phyloP scores from a whole-genome alignment of 2,797 vertebrate species.

The Myiotriccus ornatus region DNA sequence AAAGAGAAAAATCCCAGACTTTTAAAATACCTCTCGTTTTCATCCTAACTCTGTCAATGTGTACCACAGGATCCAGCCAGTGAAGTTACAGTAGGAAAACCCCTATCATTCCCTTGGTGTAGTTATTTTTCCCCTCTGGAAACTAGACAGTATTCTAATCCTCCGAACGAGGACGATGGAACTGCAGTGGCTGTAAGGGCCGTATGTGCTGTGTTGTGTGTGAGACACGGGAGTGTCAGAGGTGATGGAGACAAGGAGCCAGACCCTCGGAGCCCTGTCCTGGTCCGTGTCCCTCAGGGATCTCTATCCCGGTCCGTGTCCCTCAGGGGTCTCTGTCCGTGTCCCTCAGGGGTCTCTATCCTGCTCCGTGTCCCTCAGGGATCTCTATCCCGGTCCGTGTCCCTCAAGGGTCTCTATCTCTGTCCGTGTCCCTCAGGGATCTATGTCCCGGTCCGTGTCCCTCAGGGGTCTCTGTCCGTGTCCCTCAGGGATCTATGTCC shows the following conservation, averaged over 20 bases:
- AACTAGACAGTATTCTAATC: accelerated
- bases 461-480: too few species aligned
- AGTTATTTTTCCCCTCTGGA: neutral
- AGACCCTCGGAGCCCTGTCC: neutral
- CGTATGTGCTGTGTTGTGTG: accelerated
- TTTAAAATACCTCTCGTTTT: neutral
- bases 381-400: too few species aligned
- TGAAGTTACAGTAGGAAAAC: neutral
- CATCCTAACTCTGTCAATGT: accelerated
- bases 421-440: too few species aligned
- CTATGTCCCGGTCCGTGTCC: too few species aligned
- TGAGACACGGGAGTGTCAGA: neutral
- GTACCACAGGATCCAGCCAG: neutral
- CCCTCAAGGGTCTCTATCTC: neutral
- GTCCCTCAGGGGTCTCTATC: too few species aligned
- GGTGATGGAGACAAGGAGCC: neutral
- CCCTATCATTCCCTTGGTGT: accelerated
- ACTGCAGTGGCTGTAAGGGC: neutral
- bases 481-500: too few species aligned
- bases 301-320: neutral
- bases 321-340: too few species aligned
- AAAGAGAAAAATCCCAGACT: neutral
- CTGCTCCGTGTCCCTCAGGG: neutral
- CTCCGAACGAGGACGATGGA: accelerated
- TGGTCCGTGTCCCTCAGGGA: neutral